These are phyloP conservation scores for Bolinopsis microptera DNA, from an alignment of 37 sponge, comb jelly and placozoan genomes.

Conservation along the genomic window DNA sequence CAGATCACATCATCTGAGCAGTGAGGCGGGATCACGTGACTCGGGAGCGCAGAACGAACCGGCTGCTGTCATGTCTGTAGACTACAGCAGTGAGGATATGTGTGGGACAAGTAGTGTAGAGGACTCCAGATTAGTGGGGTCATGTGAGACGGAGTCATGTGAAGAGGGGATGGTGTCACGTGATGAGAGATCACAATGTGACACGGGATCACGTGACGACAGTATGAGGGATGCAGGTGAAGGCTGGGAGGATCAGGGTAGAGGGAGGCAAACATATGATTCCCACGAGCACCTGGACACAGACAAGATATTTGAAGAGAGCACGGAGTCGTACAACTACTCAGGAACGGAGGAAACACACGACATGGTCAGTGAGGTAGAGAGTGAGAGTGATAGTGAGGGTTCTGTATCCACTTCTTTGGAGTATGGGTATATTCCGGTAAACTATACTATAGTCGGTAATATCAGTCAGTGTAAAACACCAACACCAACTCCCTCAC, in stretches of 20 bases:
- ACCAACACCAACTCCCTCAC: neutral
- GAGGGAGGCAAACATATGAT: neutral
- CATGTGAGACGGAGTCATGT: neutral
- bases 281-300: neutral
- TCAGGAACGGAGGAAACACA: neutral
- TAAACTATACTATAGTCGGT: slow-evolving; percentile 19
- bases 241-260: neutral
- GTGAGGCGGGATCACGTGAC: neutral
- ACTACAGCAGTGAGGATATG: neutral
- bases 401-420: neutral
- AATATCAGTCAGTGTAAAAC: slow-evolving; percentile 24
- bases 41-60: neutral
- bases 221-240: neutral
- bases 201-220: neutral
- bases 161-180: neutral
- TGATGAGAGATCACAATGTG: neutral
- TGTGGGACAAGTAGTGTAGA: neutral
- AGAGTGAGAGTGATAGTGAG: neutral
- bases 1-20: neutral
- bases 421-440: slow-evolving; percentile 1
- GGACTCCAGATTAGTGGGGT: neutral
- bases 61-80: neutral
- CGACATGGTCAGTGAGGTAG: neutral
- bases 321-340: neutral
- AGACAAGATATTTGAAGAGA: neutral